Evolutionary conservation across 2,113 vertebrate species (phyloP).

Genomic region (Etia nguti): DNA sequence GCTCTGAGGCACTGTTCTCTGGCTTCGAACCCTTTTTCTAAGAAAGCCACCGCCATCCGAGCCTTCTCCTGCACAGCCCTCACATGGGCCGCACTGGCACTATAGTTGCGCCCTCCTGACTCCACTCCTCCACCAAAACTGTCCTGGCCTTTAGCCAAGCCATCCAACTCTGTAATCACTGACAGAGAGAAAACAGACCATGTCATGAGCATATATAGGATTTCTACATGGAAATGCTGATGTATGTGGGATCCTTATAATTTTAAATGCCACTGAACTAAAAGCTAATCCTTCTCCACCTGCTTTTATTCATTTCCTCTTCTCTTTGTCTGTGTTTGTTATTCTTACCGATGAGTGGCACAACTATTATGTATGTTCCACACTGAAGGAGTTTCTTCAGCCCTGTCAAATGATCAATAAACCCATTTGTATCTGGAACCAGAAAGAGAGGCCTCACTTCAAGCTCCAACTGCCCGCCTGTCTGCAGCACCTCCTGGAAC

Average conservation of each 20-base stretch:
- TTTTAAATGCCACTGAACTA: background rate
- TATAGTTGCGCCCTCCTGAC: conserved; percentile 65
- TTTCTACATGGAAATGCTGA: background rate
- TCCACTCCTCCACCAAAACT: conserved; percentile 67
- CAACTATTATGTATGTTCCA: conserved; percentile 91
- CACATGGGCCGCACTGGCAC: conserved; percentile 65
- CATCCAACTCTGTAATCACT: conserved; percentile 98
- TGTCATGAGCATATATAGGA: background rate
- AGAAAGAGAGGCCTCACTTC: conserved; percentile 92
- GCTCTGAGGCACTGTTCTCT: conserved; percentile 86
- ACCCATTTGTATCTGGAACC: conserved; percentile 95
- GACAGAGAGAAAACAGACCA: conserved; percentile 23
- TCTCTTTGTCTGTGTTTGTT: background rate
- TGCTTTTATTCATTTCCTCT: background rate
- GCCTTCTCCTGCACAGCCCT: conserved; percentile 91
- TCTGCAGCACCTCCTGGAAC: conserved; percentile 88
- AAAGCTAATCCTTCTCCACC: background rate
- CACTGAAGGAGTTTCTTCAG: conserved; percentile 82
- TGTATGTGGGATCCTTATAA: background rate
- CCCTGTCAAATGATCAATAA: conserved; percentile 92
- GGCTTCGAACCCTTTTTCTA: conserved; percentile 87
- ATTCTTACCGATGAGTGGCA: conserved; percentile 92
- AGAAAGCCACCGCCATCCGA: conserved; percentile 84
- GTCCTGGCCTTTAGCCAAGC: conserved; percentile 93
- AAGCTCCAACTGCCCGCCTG: conserved; percentile 88